Evolutionary conservation across 2,888 invertebrate species (phyloP).

Genomic region (Lycocerus yunnanus): DNA sequence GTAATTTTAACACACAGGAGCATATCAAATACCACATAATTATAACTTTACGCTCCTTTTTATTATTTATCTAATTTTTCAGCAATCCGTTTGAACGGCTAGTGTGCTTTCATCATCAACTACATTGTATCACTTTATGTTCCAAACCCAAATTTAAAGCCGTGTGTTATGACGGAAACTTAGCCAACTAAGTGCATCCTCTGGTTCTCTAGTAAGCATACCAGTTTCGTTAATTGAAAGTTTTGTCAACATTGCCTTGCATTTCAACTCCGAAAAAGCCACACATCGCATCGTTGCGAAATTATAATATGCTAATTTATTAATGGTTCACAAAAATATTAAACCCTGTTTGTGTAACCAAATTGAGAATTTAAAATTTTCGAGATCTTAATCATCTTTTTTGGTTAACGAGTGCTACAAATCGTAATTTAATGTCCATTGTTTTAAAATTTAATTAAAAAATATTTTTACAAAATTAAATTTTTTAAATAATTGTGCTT

Average conservation of each 20-base stretch:
- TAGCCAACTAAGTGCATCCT: too few species aligned
- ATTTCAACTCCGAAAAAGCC: not conserved
- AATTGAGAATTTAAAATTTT: not conserved
- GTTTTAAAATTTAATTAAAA: not conserved
- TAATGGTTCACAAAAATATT: not conserved
- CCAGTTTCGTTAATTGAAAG: not conserved
- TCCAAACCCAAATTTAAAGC: not conserved
- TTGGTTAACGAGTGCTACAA: not conserved
- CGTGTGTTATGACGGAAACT: not conserved
- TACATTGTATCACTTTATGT: not conserved
- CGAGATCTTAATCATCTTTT: not conserved
- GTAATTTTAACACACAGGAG: too few species aligned
- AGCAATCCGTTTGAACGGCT: not conserved
- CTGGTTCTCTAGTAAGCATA: too few species aligned
- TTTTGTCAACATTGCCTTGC: not conserved
- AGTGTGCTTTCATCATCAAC: not conserved
- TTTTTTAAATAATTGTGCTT: not conserved
- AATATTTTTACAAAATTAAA: not conserved
- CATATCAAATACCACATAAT: too few species aligned
- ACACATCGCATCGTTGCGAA: not conserved
- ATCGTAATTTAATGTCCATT: not conserved
- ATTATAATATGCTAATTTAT: not conserved
- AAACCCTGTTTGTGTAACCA: not conserved
- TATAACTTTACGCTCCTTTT: not conserved
- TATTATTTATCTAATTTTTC: not conserved